Base-by-base conservation (phyloP, 2,113 vertebrate genomes). In the Potamarius usumacintae region DNA sequence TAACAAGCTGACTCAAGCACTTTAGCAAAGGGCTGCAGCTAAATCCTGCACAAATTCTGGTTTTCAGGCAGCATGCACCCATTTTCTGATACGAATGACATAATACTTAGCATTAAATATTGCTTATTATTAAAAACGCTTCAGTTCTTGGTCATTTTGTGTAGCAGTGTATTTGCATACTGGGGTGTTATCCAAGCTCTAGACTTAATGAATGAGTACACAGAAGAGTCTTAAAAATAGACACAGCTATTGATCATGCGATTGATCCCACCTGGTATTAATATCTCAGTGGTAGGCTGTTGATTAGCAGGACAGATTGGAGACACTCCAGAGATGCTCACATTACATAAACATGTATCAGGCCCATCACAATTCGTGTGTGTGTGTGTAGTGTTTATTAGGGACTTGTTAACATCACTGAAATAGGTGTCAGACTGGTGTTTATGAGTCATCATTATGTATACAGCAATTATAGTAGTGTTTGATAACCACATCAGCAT, bases 281-380 rank as follows among this genome's bases (percentile, higher is more conserved):
- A 86, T 82, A 65, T 74, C 57, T 77, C 58, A 58, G 58, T 7
- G 15, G 2, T n/a, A n/a, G 20, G 17, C 53, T n/a, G 74, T 87
- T 79, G 86, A 89, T 86, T 12, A 86, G 60, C 57, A 86, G n/a
- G 17, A 14, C 76, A 80, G 27, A 78, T 76, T 20, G 50, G 76
- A 86, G 62, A 85, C 55, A 50, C 63, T 53, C 63, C 53, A 57
- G 85, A 71, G 63, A 82, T 7, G 42, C 20, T 50, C 14, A n/a
- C 0, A 9, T 27, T 74, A 62, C 65, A 60, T 72, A 72, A 82
- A 72, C 50, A 67, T 53, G 34, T 15, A 50, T 15, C 77, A 71
- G 53, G 34, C 25, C 85, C 30, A 69, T 81, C 72, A 78, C 48
- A 65, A 58, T 30, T n/a, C 53, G 76, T n/a, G n/a, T 78, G 1